Percentiles rank a stretch among this genome's conserved stretches.
Evolutionary conservation across 2,797 vertebrate species (phyloP).

Genomic region (Melanotaenia pygmaea): DNA sequence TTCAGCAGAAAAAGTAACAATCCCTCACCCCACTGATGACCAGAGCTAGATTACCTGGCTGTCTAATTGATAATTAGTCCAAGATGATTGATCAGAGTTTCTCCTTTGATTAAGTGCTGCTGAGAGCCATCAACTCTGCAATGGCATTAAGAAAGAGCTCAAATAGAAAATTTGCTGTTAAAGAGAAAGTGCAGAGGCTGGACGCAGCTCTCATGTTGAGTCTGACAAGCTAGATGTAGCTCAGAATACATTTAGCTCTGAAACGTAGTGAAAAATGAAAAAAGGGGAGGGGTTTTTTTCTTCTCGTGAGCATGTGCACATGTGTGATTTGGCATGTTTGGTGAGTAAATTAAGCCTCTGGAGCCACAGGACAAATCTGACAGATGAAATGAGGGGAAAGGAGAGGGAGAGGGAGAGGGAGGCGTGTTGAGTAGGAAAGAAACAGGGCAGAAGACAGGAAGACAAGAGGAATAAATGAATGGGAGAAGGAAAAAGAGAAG

Average conservation of each 20-base stretch:
- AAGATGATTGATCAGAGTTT: conserved; percentile 41
- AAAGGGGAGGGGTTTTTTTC: conserved; percentile 44
- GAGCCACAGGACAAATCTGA: conserved; percentile 72
- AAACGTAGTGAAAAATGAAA: conserved; percentile 48
- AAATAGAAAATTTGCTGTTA: conserved; percentile 5
- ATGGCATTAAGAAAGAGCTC: conserved; percentile 12
- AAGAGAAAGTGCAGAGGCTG: conserved; percentile 33
- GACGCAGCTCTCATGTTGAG: conserved; percentile 16
- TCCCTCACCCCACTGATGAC: conserved; percentile 25
- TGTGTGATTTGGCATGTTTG: conserved; percentile 64
- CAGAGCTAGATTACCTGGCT: conserved; percentile 37
- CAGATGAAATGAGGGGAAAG: conserved; percentile 41
- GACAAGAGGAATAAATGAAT: background rate
- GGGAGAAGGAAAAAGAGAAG: too few species aligned
- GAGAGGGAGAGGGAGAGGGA: conserved; percentile 28
- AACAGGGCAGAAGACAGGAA: conserved; percentile 16
- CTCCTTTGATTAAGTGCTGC: conserved; percentile 34
- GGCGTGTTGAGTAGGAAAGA: conserved; percentile 35
- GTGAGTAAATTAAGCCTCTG: conserved; percentile 72
- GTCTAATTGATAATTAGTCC: conserved; percentile 42
- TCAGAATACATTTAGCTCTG: conserved; percentile 43
- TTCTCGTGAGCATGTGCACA: conserved; percentile 33
- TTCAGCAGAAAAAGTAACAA: conserved; percentile 28
- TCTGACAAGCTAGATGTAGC: conserved; percentile 45
- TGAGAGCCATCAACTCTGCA: conserved; percentile 29